These are phyloP conservation scores for Anaspis maculata DNA, from an alignment of 2,888 invertebrate genomes.

Conservation along the genomic window DNA sequence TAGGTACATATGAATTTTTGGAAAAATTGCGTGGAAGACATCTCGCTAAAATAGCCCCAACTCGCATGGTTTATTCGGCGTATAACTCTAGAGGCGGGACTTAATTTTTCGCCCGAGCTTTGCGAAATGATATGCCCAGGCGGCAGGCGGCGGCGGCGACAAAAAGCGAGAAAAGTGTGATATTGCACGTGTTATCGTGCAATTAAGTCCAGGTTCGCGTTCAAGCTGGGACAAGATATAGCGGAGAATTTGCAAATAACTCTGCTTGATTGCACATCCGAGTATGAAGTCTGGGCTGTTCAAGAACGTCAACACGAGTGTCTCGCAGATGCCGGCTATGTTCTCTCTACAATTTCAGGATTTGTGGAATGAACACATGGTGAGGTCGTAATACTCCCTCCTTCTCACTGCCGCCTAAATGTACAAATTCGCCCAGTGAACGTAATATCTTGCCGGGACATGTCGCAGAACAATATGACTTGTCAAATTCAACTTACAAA, in stretches of 20 bases:
- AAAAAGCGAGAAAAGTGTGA: no score
- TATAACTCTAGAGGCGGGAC: no score
- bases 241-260: constrained; percentile 19
- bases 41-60: constrained; percentile 3
- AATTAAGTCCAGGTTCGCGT: no score
- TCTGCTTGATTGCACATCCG: constrained; percentile 27
- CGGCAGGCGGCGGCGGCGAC: no score
- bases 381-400: constrained; percentile 24
- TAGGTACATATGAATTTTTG: constrained; percentile 1
- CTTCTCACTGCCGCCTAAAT: constrained; percentile 21
- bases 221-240: constrained; percentile 3
- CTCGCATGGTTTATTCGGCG: constrained; percentile 5
- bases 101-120: no score
- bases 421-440: constrained; percentile 26
- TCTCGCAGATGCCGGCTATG: constrained; percentile 31
- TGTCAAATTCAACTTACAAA: constrained; percentile 24
- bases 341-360: constrained; percentile 27
- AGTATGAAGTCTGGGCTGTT: constrained; percentile 23
- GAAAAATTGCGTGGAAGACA: constrained; percentile 4
- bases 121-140: no score
- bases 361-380: constrained; percentile 32
- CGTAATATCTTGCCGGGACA: constrained; percentile 28
- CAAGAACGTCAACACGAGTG: constrained; percentile 28
- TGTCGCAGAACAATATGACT: constrained; percentile 27
- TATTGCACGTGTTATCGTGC: no score